Conservation (phyloP, 1,140 invertebrate genomes). For the Gyrodactylus salaris region DNA sequence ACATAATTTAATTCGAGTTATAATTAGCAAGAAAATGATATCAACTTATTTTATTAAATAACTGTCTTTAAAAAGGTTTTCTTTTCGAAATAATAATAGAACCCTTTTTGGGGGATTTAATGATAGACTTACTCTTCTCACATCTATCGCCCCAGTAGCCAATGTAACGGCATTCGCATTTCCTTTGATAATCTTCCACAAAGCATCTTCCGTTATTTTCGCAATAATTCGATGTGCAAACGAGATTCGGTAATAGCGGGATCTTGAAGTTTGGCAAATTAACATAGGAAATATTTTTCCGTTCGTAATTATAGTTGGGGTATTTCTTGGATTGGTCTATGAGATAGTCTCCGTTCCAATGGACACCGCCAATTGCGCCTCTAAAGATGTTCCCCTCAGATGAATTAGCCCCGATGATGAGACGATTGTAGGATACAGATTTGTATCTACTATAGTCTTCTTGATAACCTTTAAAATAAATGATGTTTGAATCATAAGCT, state of each 20-base stretch:
- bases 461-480: too few species aligned
- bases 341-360: neutral
- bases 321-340: neutral
- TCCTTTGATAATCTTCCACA: neutral
- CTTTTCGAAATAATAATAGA: too few species aligned
- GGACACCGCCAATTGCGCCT: neutral
- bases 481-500: neutral
- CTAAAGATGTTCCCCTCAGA: neutral
- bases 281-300: neutral
- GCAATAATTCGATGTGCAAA: neutral
- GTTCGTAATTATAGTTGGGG: neutral
- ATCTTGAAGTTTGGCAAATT: neutral
- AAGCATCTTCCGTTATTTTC: neutral
- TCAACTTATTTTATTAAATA: too few species aligned
- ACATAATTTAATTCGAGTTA: too few species aligned
- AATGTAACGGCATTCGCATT: neutral
- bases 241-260: neutral
- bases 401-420: neutral
- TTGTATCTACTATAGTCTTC: neutral
- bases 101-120: too few species aligned
- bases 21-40: too few species aligned
- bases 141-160: neutral
- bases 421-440: neutral
- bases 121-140: conserved; percentile 1
- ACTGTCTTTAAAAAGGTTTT: too few species aligned